These are phyloP conservation scores for Galeruca laticollis DNA, from an alignment of 2,888 invertebrate species.

Conservation along the genomic window DNA sequence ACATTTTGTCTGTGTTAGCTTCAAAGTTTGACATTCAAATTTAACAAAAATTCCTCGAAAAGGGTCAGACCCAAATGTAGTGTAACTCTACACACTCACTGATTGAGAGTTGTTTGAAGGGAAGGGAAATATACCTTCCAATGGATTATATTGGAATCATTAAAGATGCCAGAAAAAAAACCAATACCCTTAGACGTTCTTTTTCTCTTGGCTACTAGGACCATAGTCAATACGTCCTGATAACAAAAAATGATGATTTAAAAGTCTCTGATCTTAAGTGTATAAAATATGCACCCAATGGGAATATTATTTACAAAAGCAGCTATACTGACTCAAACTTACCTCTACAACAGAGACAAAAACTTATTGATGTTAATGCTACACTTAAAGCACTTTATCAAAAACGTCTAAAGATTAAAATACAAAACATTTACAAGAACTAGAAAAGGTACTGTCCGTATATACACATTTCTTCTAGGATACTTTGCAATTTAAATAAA, in stretches of 20 bases:
- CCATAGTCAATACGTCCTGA: conserved; percentile 32
- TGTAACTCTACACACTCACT: conserved; percentile 25
- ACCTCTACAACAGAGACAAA: conserved; percentile 25
- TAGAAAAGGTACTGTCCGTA: conserved; percentile 20
- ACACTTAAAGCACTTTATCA: conserved; percentile 9
- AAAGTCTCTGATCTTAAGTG: conserved; percentile 29
- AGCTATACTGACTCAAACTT: conserved; percentile 31
- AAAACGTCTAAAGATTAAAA: too few species aligned
- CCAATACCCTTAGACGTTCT: conserved; percentile 34
- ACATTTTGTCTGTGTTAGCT: conserved; percentile 30
- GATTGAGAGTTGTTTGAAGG: conserved; percentile 2
- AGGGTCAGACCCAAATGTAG: too few species aligned
- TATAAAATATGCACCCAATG: conserved; percentile 30
- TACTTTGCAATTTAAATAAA: not conserved
- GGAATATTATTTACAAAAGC: conserved; percentile 24
- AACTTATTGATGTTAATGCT: conserved; percentile 13
- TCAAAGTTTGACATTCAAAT: conserved; percentile 31
- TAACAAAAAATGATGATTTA: conserved; percentile 17
- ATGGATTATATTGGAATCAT: conserved; percentile 35
- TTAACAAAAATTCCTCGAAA: conserved; percentile 35
- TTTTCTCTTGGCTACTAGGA: conserved; percentile 37
- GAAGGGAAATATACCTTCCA: not conserved
- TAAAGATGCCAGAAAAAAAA: conserved; percentile 32
- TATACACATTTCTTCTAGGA: conserved; percentile 28
- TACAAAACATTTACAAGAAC: conserved; percentile 28